Base-by-base conservation (phyloP, 2,888 invertebrate species). In the Mystacides longicornis region DNA sequence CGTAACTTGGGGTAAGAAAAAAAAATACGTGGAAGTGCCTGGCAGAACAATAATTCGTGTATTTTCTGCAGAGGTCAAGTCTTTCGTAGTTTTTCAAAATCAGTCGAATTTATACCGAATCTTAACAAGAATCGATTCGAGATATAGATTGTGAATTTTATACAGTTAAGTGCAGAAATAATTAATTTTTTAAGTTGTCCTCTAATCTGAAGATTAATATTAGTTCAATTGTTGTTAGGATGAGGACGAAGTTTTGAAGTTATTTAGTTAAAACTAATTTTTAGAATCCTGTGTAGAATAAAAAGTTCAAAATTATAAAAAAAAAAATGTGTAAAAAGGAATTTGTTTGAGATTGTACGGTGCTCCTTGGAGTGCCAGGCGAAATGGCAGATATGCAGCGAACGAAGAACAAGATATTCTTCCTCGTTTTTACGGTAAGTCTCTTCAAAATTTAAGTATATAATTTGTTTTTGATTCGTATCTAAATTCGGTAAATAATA, bases 21-120 rank as follows among this genome's bases (percentile, higher is more conserved):
- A 53, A 58, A n/a, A n/a, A n/a, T n/a, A 27, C 52, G 48, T 54
- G 54, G 58, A 60, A 58, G 58, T 58, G 56, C 56, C 56, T 47
- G 42, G 56, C 58, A 56, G 60, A 60, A 56, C 55, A 58, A 51
- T 48, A 33, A 52, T 27, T 51, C 45, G 31, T 16, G 16, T 7
- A 52, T 54, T 47, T 51, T 19, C 52, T 33, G 49, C 57, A 42
- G 37, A 55, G 57, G 57, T 57, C 43, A 33, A 54, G 54, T 57
- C 56, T 54, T 46, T 50, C 56, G 56, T 57, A 33, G 49, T 14
- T 48, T 48, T n/a, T 33, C n/a, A 20, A 27, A 20, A 11, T 5
- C 5, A 43, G 5, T 14, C 45, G 9, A 14, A 20, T 21, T 19
- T 19, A 19, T 20, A 5, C 21, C 19, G 45, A 45, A 45, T 20